Percentiles rank a stretch among this genome's conserved stretches.
phyloP scores from a whole-genome alignment of 2,113 vertebrate genomes.

The Athene noctua region DNA sequence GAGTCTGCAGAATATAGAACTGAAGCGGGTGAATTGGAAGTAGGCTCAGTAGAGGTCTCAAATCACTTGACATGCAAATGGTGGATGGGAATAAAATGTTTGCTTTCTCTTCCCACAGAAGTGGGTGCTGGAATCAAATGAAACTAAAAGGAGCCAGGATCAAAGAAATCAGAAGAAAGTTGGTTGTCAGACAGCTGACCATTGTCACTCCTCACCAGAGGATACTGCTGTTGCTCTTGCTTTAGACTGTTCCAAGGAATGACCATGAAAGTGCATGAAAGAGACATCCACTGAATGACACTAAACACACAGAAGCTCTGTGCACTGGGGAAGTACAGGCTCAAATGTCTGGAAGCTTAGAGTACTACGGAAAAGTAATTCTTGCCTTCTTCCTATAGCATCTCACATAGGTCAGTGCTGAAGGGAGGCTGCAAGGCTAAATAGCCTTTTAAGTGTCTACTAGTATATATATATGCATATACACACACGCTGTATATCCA shows the following conservation, averaged over 20 bases:
- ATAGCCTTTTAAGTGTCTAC: neutral
- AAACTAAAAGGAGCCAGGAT: neutral
- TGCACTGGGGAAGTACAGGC: neutral
- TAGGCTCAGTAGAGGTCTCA: neutral
- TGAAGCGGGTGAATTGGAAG: neutral
- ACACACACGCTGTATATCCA: neutral
- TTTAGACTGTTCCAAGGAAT: neutral
- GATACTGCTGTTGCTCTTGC: neutral
- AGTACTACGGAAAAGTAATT: neutral
- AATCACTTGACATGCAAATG: neutral
- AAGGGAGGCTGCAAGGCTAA: neutral
- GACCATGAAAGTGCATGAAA: neutral
- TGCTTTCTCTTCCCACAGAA: neutral
- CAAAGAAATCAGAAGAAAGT: neutral
- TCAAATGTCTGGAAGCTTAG: neutral
- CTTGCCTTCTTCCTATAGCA: neutral
- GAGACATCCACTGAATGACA: neutral
- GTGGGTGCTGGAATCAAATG: neutral
- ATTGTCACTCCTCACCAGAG: neutral
- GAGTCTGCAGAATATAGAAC: neutral
- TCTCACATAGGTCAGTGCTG: neutral
- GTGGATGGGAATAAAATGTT: neutral
- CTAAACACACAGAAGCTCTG: neutral
- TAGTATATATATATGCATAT: neutral
- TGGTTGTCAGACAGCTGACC: neutral